Evolutionary conservation across 2,888 invertebrate species (phyloP), one percentile per base, ranked within the genome.

Genomic region (Muschampia plurimacula): DNA sequence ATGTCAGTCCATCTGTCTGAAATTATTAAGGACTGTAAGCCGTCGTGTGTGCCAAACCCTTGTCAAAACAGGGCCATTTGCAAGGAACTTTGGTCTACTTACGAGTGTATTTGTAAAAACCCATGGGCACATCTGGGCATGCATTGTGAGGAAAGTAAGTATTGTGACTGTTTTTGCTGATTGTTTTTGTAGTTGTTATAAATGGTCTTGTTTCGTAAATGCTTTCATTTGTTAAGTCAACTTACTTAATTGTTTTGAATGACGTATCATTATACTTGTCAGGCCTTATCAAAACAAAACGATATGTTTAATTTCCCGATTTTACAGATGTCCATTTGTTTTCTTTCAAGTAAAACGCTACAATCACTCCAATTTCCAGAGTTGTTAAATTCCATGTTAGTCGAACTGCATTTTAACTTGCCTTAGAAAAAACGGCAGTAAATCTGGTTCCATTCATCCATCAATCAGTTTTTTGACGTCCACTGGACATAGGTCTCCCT

Each of bases 11-110:
- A 98, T 91, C 91, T 98, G 69, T 97, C 97, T 66, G 98, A 98
- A 89, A 98, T 99, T 76, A 98, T 98, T 74, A 97, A 97, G 86
- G 98, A 98, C 85, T 99, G 99, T 86, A 98, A 97, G 84, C 98
- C 98, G 0, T 98, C 98, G 0, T 99, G 99, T 89, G 98, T 98
- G 77, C 98, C 98, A 0, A 98, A 98, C 85, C 98, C 98, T 9
- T 99, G 99, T 86, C 96, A 97, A 87, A 98, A 99, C 86, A 98
- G 97, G 63, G 99, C 98, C 0, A 96, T 96, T 77, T 99, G 98
- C 86, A 98, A 98, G 82, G 98, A 99, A 86, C 93, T 97, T 0
- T 99, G 98, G 98, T 98, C 98, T 75, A 97, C 97, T 44, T 99
- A 98, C 81, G 97, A 97, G 83, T 99, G 99, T 87, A 97, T 97